A percentile compares a stretch with the other conserved stretches of the same genome.
Conservation (phyloP, 2,888 invertebrate species). For the Blera fallax region DNA sequence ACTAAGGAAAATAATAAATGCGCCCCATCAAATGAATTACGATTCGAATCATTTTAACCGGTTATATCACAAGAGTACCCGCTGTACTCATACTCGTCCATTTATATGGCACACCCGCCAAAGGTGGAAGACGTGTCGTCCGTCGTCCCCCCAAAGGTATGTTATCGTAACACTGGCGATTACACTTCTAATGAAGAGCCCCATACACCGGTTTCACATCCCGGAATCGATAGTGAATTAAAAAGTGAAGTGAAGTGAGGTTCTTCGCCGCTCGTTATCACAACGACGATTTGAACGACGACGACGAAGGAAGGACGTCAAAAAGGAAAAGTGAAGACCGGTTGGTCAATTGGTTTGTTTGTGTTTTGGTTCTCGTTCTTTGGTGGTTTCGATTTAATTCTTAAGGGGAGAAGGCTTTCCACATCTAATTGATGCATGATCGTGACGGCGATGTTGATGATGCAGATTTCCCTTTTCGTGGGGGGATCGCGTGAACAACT, state of each 20-base stretch:
- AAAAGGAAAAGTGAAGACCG: constrained; percentile 72
- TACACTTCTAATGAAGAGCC: constrained; percentile 25
- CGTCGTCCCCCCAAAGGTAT: neutral
- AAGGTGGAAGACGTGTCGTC: constrained; percentile 7
- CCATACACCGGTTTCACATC: constrained; percentile 51
- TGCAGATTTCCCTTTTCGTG: constrained; percentile 69
- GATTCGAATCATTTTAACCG: constrained; percentile 32
- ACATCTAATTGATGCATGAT: constrained; percentile 65
- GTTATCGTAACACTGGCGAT: constrained; percentile 42
- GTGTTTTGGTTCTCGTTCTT: constrained; percentile 53
- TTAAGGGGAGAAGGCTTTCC: constrained; percentile 22
- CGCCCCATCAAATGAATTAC: constrained; percentile 43
- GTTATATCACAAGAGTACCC: constrained; percentile 30
- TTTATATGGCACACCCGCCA: constrained; percentile 33
- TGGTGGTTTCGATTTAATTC: constrained; percentile 13
- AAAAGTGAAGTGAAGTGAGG: constrained; percentile 63
- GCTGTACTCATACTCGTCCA: neutral
- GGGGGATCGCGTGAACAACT: constrained; percentile 43
- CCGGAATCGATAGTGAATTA: constrained; percentile 70
- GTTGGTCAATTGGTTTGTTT: constrained; percentile 52
- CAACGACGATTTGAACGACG: neutral
- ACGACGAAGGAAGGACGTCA: constrained; percentile 60
- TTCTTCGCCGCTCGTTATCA: constrained; percentile 13
- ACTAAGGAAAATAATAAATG: constrained; percentile 27
- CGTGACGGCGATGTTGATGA: constrained; percentile 64